These are phyloP conservation scores for Heliconius sara DNA, from an alignment of 2,888 invertebrate species.

Conservation along the genomic window DNA sequence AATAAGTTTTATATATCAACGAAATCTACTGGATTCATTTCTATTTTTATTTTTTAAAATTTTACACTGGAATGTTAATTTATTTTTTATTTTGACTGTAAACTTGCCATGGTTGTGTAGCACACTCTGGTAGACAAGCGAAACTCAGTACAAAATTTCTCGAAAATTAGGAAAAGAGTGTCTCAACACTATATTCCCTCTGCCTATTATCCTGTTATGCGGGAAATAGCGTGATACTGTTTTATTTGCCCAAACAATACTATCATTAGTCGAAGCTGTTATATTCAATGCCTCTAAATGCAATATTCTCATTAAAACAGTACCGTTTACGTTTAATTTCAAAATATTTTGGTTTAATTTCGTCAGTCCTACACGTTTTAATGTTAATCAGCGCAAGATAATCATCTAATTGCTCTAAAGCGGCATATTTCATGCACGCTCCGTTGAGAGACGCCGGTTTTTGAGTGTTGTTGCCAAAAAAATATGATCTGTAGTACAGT, in stretches of 20 bases:
- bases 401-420: slow-evolving; percentile 44
- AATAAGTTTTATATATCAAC: background rate
- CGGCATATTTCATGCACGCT: slow-evolving; percentile 48
- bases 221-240: background rate
- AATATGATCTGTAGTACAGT: slow-evolving; percentile 15
- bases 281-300: background rate
- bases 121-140: too few relatives aligned
- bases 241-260: background rate
- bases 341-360: slow-evolving; percentile 38
- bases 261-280: background rate
- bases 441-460: slow-evolving; percentile 31
- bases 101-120: too few relatives aligned
- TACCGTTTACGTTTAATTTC: slow-evolving; percentile 19
- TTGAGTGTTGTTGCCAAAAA: slow-evolving; percentile 21
- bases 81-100: too few relatives aligned
- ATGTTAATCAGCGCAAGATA: slow-evolving; percentile 40
- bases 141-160: too few relatives aligned
- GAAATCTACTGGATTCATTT: too few relatives aligned
- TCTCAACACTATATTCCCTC: background rate
- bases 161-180: background rate
- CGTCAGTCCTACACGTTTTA: slow-evolving; percentile 34
- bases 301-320: slow-evolving; percentile 15
- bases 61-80: too few relatives aligned
- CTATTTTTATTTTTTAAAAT: too few relatives aligned
- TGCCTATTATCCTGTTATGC: background rate